phyloP scores from a whole-genome alignment of 2,888 invertebrate genomes.

The Sepioteuthis lessoniana region DNA sequence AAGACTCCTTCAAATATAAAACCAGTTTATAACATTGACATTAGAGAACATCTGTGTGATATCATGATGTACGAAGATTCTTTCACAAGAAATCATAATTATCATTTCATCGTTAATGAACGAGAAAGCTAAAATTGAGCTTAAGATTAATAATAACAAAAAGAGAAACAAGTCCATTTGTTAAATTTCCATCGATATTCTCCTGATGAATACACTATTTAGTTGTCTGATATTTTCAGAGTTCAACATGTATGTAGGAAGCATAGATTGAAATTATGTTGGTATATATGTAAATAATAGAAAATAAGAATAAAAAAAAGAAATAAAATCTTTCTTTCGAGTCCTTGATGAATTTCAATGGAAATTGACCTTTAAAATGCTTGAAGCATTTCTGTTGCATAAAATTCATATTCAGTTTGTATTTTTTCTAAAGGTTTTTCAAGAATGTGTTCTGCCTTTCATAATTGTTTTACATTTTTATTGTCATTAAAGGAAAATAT shows the following conservation, averaged over 20 bases:
- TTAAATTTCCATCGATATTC: too few relatives aligned
- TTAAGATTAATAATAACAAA: too few relatives aligned
- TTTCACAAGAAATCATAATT: too few relatives aligned
- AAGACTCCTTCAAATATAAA: too few relatives aligned
- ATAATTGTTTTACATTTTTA: background rate
- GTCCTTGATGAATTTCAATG: background rate
- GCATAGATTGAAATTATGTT: background rate
- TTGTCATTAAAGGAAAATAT: background rate
- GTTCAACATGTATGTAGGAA: background rate
- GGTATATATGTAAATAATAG: background rate
- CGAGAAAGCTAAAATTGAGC: too few relatives aligned
- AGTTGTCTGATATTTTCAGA: background rate
- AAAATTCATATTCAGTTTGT: background rate
- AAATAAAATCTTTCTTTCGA: background rate
- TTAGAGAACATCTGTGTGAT: too few relatives aligned
- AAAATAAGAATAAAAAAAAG: background rate
- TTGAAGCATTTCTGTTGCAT: background rate
- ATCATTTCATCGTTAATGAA: too few relatives aligned
- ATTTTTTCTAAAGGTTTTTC: background rate
- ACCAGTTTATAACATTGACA: too few relatives aligned
- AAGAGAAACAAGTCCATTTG: too few relatives aligned
- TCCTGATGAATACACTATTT: too few relatives aligned
- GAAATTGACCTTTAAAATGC: background rate
- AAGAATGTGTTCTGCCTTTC: background rate
- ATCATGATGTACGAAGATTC: too few relatives aligned